Base-by-base conservation (phyloP, 2,113 vertebrate genomes). In the Phrynosoma platyrhinos region DNA sequence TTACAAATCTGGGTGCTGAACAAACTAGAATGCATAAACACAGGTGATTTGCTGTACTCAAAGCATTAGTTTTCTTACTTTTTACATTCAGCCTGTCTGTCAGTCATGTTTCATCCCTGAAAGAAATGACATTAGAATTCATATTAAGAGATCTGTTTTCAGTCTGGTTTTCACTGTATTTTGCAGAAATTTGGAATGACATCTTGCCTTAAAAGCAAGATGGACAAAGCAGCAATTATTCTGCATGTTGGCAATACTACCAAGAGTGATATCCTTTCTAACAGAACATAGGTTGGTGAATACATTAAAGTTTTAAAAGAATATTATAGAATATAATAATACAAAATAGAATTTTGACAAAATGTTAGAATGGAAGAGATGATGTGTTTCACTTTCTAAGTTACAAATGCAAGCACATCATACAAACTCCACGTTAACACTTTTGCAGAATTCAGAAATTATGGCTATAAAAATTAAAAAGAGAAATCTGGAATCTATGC, bases 41-140 rank as follows among this genome's bases (percentile, higher is more conserved):
- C 14, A 62, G 68, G 25, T 30, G 53, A 82, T 40, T 42, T 58
- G 23, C 55, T 81, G 36, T 8, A 2, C 74, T n/a, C 53, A 62
- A 4, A 81, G 53, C 36, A 32, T 30, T 20, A 30, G 21, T 62
- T 64, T 85, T 76, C 32, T 64, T 13, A 6, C 25, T 81, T 30
- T 62, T 75, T 42, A 27, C 42, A 52, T 53, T 47, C 75, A 53
- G 27, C 20, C 32, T 4, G 42, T 9, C 62, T 68, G 40, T 25
- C 53, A 21, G 12, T 75, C 27, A 42, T 42, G 18, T 87, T 81
- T 87, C 40, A 23, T 32, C 25, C 55, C 52, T 82, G 53, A 82
- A 87, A 82, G 36, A 64, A 58, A 66, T 72, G 27, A 42, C 36
- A 47, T 87, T 75, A 75, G 86, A 79, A 82, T 64, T 87, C 86